phyloP scores from a whole-genome alignment of 2,113 vertebrate genomes.

The Oceanodroma tethys region DNA sequence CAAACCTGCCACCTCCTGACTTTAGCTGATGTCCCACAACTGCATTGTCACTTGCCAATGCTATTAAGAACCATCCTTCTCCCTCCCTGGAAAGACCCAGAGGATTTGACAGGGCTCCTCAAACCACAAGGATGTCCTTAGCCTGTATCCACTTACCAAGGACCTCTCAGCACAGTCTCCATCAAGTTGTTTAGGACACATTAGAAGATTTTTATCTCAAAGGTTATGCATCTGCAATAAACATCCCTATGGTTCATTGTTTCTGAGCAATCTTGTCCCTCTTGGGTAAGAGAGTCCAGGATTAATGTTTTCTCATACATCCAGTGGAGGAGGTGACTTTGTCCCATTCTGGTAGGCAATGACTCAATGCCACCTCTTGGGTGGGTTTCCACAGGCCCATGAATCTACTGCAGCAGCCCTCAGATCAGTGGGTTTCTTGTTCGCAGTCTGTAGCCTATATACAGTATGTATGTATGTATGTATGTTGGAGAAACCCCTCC shows the following conservation, averaged over 20 bases:
- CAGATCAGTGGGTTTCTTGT: neutral
- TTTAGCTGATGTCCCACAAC: neutral
- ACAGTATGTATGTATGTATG: neutral
- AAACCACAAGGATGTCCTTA: neutral
- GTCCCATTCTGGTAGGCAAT: neutral
- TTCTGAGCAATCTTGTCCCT: neutral
- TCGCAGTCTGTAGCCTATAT: accelerated
- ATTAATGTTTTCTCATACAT: neutral
- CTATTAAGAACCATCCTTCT: neutral
- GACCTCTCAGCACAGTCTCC: neutral
- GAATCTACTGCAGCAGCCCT: neutral
- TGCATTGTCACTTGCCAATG: no score
- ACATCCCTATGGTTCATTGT: neutral
- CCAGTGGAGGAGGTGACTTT: neutral
- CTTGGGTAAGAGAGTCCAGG: neutral
- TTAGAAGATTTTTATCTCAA: neutral
- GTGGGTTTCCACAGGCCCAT: neutral
- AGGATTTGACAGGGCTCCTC: neutral
- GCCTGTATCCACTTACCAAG: neutral
- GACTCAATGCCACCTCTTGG: neutral
- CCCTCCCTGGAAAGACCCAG: neutral
- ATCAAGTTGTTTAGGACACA: neutral
- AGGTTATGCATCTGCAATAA: neutral
- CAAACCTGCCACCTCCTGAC: neutral
- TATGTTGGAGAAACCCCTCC: neutral